These are phyloP conservation scores for Brachirus orientalis DNA, from an alignment of 2,113 vertebrate genomes.

Conservation along the genomic window DNA sequence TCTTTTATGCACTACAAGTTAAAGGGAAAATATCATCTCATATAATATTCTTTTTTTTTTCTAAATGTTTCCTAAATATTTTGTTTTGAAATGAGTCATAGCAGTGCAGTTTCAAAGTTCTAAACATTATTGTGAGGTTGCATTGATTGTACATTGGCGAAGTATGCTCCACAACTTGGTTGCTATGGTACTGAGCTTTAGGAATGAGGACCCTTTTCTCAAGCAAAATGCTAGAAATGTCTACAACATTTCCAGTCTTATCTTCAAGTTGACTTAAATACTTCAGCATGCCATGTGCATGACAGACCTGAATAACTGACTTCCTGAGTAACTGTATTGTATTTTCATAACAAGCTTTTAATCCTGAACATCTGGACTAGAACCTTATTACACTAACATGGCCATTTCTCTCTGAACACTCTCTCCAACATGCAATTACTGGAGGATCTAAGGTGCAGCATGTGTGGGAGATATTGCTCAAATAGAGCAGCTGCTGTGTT, in stretches of 20 bases:
- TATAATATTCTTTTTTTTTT: no score
- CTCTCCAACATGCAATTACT: slow-evolving; percentile 64
- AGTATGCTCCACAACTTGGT: slow-evolving; percentile 62
- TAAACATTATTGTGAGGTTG: slow-evolving; percentile 34
- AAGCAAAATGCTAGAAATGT: slow-evolving; percentile 41
- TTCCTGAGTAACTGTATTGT: slow-evolving; percentile 54
- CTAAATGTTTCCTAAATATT: no score
- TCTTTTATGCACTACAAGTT: no score
- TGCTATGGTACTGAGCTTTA: slow-evolving; percentile 66
- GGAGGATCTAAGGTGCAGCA: slow-evolving; percentile 59
- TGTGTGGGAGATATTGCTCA: slow-evolving; percentile 72
- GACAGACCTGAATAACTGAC: slow-evolving; percentile 59
- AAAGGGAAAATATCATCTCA: no score
- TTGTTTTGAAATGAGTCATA: no score
- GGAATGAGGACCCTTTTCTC: slow-evolving; percentile 53
- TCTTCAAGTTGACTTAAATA: slow-evolving; percentile 38
- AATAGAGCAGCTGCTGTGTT: slow-evolving; percentile 64
- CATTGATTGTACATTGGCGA: slow-evolving; percentile 61
- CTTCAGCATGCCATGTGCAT: slow-evolving; percentile 56
- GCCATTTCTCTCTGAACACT: slow-evolving; percentile 53
- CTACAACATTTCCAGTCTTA: slow-evolving; percentile 52
- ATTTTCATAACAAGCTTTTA: slow-evolving; percentile 68
- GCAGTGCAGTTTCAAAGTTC: no score
- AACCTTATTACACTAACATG: slow-evolving; percentile 61
- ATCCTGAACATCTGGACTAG: slow-evolving; percentile 71